Percentiles rank a stretch among this genome's conserved stretches.
These are phyloP conservation scores for Nannobrachium achirus DNA, from an alignment of 2,113 vertebrate species.

Conservation along the genomic window DNA sequence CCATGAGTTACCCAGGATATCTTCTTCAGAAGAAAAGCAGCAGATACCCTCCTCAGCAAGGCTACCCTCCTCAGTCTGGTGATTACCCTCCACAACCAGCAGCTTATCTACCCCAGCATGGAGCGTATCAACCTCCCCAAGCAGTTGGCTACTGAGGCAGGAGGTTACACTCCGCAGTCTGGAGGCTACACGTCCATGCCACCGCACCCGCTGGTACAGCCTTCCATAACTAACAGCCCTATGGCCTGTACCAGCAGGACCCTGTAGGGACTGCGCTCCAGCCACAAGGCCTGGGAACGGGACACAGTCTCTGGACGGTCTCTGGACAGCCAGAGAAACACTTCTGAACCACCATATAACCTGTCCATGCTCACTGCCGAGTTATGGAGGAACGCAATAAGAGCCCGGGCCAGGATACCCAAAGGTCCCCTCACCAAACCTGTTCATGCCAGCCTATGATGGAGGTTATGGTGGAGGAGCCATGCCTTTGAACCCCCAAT, in stretches of 20 bases:
- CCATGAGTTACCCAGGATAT: constrained; percentile 88
- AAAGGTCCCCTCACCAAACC: constrained; percentile 55
- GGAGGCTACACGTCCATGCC: constrained; percentile 33
- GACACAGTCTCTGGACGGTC: constrained; percentile 68
- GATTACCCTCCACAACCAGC: constrained; percentile 12
- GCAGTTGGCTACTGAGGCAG: constrained; percentile 20
- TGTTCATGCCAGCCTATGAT: constrained; percentile 59
- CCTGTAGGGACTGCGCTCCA: too few relatives aligned
- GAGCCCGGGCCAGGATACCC: constrained; percentile 63
- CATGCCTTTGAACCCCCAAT: constrained; percentile 60
- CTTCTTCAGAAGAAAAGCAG: too few relatives aligned
- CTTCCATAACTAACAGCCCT: constrained; percentile 78
- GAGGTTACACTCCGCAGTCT: constrained; percentile 75
- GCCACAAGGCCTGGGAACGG: too few relatives aligned
- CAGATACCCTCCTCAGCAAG: constrained; percentile 50
- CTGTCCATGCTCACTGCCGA: constrained; percentile 73
- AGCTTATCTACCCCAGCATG: constrained; percentile 10
- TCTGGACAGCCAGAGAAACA: constrained; percentile 62
- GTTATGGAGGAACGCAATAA: constrained; percentile 62
- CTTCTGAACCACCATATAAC: constrained; percentile 54
- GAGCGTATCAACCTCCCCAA: constrained; percentile 33
- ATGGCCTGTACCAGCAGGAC: too few relatives aligned
- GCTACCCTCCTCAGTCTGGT: constrained; percentile 51
- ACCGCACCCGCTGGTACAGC: constrained; percentile 55
- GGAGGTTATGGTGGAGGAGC: constrained; percentile 49